phyloP scores from a whole-genome alignment of 2,113 vertebrate species.

The Enhydra lutris region DNA sequence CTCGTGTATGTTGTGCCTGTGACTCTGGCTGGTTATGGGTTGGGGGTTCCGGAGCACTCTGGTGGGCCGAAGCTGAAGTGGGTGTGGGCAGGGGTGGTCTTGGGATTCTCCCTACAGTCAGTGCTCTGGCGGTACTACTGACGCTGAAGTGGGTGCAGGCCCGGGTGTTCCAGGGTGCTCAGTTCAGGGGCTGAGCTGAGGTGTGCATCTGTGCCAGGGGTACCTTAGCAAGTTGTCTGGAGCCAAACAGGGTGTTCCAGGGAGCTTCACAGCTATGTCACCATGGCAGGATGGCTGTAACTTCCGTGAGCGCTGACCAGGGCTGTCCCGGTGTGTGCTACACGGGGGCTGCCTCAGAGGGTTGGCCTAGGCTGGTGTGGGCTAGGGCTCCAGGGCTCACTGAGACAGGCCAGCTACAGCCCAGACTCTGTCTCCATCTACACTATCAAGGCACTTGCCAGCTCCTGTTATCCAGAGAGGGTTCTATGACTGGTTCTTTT shows the following conservation, averaged over 20 bases:
- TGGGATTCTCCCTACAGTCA: neutral
- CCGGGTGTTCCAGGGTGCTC: neutral
- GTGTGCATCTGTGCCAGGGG: neutral
- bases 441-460: neutral
- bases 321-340: neutral
- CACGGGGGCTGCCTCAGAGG: neutral
- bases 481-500: neutral
- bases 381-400: neutral
- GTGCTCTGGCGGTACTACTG: neutral
- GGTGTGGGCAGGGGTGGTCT: neutral
- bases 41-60: neutral
- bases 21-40: neutral
- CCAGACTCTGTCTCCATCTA: neutral
- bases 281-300: neutral
- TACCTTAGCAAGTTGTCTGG: neutral
- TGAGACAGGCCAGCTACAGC: neutral
- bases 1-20: neutral
- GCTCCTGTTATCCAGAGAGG: neutral
- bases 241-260: neutral
- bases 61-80: neutral
- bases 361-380: neutral
- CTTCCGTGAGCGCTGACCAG: neutral
- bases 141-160: neutral
- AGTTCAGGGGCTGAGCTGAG: neutral
- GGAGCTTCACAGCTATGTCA: neutral